These are phyloP conservation scores for Pachydiplax longipennis DNA, from an alignment of 2,888 invertebrate species.

Conservation along the genomic window DNA sequence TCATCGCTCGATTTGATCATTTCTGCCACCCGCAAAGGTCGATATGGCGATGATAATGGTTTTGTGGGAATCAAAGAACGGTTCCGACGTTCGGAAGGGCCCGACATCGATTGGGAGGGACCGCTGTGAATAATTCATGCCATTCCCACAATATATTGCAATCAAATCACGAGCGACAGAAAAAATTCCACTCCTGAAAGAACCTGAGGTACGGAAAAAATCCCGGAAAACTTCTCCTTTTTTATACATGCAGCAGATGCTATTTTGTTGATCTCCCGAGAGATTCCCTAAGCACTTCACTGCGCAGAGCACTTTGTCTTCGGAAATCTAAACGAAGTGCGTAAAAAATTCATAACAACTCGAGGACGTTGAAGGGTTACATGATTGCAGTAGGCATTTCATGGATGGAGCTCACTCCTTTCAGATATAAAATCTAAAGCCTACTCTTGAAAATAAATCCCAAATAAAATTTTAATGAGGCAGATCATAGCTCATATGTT, in stretches of 20 bases:
- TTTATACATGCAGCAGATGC: not conserved
- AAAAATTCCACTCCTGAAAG: not conserved
- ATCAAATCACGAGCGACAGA: not conserved
- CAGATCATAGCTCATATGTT: too few relatives aligned
- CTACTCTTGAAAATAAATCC: too few relatives aligned
- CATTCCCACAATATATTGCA: not conserved
- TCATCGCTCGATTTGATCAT: too few relatives aligned
- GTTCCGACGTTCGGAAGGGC: not conserved
- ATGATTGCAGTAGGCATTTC: not conserved
- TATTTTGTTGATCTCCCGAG: not conserved
- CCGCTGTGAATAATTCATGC: not conserved
- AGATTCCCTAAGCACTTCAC: not conserved
- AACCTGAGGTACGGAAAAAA: not conserved
- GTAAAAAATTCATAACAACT: not conserved
- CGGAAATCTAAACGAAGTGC: not conserved
- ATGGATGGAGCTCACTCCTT: too few relatives aligned
- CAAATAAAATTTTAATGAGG: too few relatives aligned
- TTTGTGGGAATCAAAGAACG: not conserved
- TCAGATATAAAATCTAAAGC: too few relatives aligned
- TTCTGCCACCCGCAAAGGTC: not conserved
- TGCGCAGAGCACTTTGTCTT: not conserved
- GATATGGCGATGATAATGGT: not conserved
- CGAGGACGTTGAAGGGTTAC: not conserved
- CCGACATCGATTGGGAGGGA: not conserved
- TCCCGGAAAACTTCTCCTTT: not conserved